Percentiles rank a stretch among this genome's conserved stretches.
Evolutionary conservation across 2,113 vertebrate species (phyloP).

Genomic region (Gyps fulvus): DNA sequence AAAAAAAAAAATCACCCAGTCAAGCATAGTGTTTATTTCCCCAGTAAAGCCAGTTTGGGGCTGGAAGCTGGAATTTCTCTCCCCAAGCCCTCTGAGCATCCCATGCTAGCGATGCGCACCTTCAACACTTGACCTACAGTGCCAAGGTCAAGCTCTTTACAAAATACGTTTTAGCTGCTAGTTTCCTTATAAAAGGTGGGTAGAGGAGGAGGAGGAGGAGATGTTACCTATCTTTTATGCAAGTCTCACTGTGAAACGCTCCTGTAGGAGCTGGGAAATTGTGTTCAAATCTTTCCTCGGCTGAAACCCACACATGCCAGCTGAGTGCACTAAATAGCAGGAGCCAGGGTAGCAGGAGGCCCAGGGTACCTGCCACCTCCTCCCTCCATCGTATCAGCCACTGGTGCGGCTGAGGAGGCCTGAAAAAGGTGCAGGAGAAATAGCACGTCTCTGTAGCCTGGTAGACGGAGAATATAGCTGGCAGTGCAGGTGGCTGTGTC

Average conservation of each 20-base stretch:
- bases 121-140: background rate
- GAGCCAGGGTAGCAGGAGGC: background rate
- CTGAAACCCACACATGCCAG: background rate
- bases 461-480: background rate
- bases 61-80: background rate
- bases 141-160: background rate
- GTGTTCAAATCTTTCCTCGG: background rate
- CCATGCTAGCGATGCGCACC: accelerated
- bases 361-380: background rate
- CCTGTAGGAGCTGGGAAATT: background rate
- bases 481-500: background rate
- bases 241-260: background rate
- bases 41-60: background rate
- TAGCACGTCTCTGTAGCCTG: background rate
- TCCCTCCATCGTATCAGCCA: background rate
- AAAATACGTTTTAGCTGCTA: background rate
- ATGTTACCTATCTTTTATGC: background rate
- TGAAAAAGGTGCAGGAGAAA: background rate
- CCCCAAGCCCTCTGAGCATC: background rate
- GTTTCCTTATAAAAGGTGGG: background rate
- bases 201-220: background rate
- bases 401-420: background rate
- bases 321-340: background rate
- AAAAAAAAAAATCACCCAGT: background rate
- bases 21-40: background rate